Percentiles rank a stretch among this genome's conserved stretches.
Conservation (phyloP, 2,113 vertebrate genomes). For the Hippocampus barbouri region DNA sequence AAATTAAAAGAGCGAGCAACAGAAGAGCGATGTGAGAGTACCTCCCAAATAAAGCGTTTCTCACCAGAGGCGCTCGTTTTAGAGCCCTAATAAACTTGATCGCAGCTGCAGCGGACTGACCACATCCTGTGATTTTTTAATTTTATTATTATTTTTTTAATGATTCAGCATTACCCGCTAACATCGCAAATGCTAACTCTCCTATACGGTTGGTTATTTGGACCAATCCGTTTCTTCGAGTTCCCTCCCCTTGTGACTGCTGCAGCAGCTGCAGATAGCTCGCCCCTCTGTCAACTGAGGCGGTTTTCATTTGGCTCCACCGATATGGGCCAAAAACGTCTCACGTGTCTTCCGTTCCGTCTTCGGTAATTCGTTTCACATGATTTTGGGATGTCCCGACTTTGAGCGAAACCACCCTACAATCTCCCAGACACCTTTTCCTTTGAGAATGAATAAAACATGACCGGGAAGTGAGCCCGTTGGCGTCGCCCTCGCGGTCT, state of each 20-base stretch:
- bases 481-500: constrained; percentile 12
- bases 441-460: constrained; percentile 21
- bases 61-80: not conserved
- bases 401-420: constrained; percentile 10
- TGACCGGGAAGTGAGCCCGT: constrained; percentile 10
- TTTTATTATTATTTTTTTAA: not conserved
- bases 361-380: constrained; percentile 22
- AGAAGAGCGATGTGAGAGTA: not conserved
- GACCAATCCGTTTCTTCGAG: not conserved
- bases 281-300: constrained; percentile 9
- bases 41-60: constrained; percentile 6
- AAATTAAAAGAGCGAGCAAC: constrained; percentile 3
- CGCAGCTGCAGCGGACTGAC: not conserved
- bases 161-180: not conserved
- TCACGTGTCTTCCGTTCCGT: constrained; percentile 19
- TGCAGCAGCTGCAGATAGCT: constrained; percentile 4
- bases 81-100: not conserved
- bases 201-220: not conserved
- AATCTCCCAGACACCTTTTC: not conserved
- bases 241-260: not conserved
- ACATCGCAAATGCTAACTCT: not conserved
- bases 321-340: constrained; percentile 14
- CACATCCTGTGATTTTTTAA: not conserved
- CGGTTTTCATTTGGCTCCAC: constrained; percentile 16
- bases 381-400: constrained; percentile 8